Conservation (phyloP, 2,113 vertebrate genomes). For the Ophiodon elongatus region DNA sequence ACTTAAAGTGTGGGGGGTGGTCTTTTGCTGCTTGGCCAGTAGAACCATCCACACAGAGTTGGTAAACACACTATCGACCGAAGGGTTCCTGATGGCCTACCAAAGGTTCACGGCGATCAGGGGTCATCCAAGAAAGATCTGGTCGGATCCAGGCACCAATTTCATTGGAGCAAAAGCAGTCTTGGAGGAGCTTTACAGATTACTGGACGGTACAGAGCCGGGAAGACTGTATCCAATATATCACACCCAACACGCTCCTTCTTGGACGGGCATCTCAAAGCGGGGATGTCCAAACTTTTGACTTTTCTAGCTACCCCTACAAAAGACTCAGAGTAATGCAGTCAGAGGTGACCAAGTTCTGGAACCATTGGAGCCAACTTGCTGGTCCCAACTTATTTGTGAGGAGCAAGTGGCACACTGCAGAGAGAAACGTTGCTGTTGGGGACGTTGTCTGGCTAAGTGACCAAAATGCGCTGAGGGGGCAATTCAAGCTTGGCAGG, state of each 20-base stretch:
- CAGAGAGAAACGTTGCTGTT: neutral
- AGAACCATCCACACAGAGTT: neutral
- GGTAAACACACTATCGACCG: neutral
- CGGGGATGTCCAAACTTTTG: neutral
- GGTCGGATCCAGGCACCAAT: slow-evolving; percentile 5
- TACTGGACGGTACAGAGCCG: neutral
- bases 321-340: slow-evolving; percentile 1
- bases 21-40: slow-evolving; percentile 2
- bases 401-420: neutral
- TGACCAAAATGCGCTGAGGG: neutral
- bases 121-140: slow-evolving; percentile 6
- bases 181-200: neutral
- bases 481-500: slow-evolving; percentile 1
- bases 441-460: neutral
- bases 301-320: neutral
- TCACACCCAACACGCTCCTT: neutral
- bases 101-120: slow-evolving; percentile 1
- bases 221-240: neutral
- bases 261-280: neutral
- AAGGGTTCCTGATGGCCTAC: slow-evolving; percentile 4
- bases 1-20: neutral
- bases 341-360: neutral
- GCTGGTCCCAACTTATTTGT: neutral
- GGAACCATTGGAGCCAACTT: neutral
- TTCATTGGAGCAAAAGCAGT: neutral